Conservation (phyloP, 2,797 vertebrate species). For the Tokudaia tokunoshimensis region DNA sequence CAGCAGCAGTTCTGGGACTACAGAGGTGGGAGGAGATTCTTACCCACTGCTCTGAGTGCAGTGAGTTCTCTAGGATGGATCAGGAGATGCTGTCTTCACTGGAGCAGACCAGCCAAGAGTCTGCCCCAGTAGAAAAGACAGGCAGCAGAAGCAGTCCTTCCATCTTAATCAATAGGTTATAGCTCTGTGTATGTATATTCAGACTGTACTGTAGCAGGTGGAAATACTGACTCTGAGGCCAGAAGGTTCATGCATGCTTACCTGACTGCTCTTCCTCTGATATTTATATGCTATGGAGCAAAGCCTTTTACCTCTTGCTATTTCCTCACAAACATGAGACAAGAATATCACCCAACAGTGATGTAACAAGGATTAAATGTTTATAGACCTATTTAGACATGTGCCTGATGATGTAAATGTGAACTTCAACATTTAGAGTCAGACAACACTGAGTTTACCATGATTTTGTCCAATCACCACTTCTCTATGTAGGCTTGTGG, state of each 20-base stretch:
- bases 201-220: neutral
- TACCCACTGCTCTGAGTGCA: too few relatives aligned
- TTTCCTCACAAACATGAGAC: neutral
- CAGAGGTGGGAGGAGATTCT: too few relatives aligned
- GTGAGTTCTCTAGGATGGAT: too few relatives aligned
- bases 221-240: too few relatives aligned
- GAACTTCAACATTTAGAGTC: neutral
- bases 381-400: slow-evolving; percentile 9
- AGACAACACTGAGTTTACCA: neutral
- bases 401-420: neutral
- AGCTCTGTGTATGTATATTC: neutral
- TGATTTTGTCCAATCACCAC: neutral
- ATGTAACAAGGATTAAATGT: neutral
- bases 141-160: neutral
- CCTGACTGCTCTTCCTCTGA: neutral
- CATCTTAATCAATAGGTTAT: neutral
- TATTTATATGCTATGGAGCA: neutral
- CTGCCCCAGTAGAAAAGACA: too few relatives aligned
- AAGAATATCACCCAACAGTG: neutral
- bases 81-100: too few relatives aligned
- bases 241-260: neutral
- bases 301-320: neutral
- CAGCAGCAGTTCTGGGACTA: too few relatives aligned
- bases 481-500: neutral
- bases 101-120: too few relatives aligned